Base-by-base conservation (phyloP, 64 coral and sea anemone species). In the Pachyseris speciosa region DNA sequence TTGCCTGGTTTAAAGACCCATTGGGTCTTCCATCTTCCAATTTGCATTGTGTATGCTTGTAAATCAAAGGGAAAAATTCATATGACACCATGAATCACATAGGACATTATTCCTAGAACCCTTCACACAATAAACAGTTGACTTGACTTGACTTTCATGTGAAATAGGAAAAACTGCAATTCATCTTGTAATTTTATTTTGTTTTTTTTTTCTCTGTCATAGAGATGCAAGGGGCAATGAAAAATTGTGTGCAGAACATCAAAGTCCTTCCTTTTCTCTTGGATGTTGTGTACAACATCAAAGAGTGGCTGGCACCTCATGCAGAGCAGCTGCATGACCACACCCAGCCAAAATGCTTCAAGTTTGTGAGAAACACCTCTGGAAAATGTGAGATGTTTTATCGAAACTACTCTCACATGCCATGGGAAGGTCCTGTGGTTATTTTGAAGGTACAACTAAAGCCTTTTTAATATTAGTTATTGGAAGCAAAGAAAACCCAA, bases 371-470 rank as follows among this genome's bases (percentile, higher is more conserved):
- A 30, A 74, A 92, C 42, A 32, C 67, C 19, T 0, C 24, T 43
- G 80, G 69, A 10, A 83, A 92, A 24, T 78, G 76, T 1, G 37
- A 83, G 30, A 92, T 92, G 79, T 92, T 52, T 25, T 75, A 92
- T 2, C 33, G 67, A 39, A 84, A 91, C 24, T 91, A 80, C 44
- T 83, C 75, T n/a, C 47, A 64, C 4, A 57, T 79, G 58, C 45
- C 67, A 24, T 90, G 88, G 88, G 66, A 79, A 64, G 88, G 75
- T 22, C 88, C 75, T 37, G 65, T 83, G 17, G 12, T 66, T 24
- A 78, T 83, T 33, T 37, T 81, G 39, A 67, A 52, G 74, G 75
- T 90, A 30, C 64, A 36, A 30, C 11, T 68, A 68, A 1, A 68
- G 16, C 64, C 28, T 68, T 68, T 68, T 19, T 27, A 25, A n/a